A percentile compares a stretch with the other conserved stretches of the same genome.
phyloP scores from a whole-genome alignment of 2,113 vertebrate genomes.

The Muscicapa adusta region DNA sequence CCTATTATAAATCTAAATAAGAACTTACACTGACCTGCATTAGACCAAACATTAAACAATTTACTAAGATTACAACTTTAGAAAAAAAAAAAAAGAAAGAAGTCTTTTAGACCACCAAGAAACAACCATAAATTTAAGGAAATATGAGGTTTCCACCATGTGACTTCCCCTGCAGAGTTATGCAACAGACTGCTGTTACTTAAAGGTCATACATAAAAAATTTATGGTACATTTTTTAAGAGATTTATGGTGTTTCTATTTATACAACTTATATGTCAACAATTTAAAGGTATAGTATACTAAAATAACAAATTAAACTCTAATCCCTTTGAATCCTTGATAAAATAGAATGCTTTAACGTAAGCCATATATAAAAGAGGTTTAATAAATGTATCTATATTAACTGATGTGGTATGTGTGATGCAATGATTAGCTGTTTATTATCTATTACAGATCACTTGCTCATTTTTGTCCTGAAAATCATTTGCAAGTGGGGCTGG shows the following conservation, averaged over 20 bases:
- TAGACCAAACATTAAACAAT: constrained; percentile 77
- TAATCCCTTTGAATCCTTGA: constrained; percentile 55
- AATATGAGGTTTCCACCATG: constrained; percentile 86
- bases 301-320: constrained; percentile 62
- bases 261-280: constrained; percentile 69
- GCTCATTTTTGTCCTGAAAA: constrained; percentile 30
- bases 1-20: constrained; percentile 76
- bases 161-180: constrained; percentile 82
- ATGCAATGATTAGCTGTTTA: constrained; percentile 40
- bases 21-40: constrained; percentile 76
- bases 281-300: constrained; percentile 66
- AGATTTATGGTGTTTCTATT: constrained; percentile 73
- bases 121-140: constrained; percentile 83
- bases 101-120: constrained; percentile 83
- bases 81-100: not conserved
- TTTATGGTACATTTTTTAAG: constrained; percentile 67
- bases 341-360: constrained; percentile 43
- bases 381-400: constrained; percentile 6
- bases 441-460: not conserved
- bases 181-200: constrained; percentile 75
- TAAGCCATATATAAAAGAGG: not conserved
- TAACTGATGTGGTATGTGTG: constrained; percentile 26
- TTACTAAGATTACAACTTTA: constrained; percentile 74
- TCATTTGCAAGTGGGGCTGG: not conserved
- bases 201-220: constrained; percentile 75